Conservation (phyloP, 2,113 vertebrate genomes). For the Taxidea taxus region DNA sequence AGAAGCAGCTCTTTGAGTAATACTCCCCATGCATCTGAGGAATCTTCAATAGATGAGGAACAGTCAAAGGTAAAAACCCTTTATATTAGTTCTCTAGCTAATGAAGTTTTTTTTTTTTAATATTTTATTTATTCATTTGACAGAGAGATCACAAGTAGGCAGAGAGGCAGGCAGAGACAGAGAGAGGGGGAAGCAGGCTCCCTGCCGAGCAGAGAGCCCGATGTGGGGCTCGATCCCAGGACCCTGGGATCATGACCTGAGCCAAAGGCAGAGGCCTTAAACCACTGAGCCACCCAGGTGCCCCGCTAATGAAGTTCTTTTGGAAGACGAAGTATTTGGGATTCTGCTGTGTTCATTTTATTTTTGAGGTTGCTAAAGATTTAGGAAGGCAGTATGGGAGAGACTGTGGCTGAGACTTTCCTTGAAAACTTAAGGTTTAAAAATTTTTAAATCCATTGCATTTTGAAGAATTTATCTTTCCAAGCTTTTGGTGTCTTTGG, state of each 20-base stretch:
- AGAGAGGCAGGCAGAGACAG: too few relatives aligned
- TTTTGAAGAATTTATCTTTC: slow-evolving; percentile 28
- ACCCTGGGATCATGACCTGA: too few relatives aligned
- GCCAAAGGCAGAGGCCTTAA: too few relatives aligned
- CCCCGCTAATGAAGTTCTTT: slow-evolving; percentile 4
- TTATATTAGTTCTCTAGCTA: not conserved
- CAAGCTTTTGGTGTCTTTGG: not conserved
- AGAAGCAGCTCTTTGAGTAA: slow-evolving; percentile 75
- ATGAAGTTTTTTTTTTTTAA: not conserved
- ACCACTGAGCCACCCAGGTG: too few relatives aligned
- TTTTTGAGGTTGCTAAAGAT: not conserved
- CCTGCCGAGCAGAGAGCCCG: too few relatives aligned
- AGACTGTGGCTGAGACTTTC: not conserved
- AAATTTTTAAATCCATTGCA: not conserved
- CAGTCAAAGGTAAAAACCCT: slow-evolving; percentile 83
- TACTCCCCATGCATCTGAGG: slow-evolving; percentile 82
- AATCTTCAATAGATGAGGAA: slow-evolving; percentile 84
- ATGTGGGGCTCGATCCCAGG: too few relatives aligned
- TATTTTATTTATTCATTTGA: too few relatives aligned
- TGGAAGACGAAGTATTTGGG: not conserved
- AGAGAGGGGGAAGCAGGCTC: too few relatives aligned
- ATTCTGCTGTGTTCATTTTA: not conserved
- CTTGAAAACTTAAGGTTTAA: slow-evolving; percentile 33
- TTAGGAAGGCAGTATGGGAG: not conserved
- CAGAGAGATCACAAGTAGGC: too few relatives aligned